Conservation (phyloP, 2,797 vertebrate genomes). For the Manis javanica region DNA sequence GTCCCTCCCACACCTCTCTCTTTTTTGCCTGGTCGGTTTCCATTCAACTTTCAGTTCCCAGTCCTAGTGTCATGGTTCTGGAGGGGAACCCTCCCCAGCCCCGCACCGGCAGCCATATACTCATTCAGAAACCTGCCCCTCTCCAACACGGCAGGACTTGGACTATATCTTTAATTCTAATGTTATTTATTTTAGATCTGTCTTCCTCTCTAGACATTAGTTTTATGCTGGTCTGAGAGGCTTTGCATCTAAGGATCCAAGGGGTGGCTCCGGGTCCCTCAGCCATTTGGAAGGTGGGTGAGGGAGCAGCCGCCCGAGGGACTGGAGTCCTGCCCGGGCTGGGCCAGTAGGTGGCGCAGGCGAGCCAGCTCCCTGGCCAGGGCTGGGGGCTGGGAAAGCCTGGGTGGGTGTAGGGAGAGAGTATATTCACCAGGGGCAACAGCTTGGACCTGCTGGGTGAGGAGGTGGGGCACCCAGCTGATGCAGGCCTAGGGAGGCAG, state of each 20-base stretch:
- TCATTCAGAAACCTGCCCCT: neutral
- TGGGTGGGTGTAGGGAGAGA: neutral
- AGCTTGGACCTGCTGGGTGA: neutral
- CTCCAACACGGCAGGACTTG: neutral
- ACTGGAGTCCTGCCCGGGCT: neutral
- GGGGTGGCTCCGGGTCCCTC: neutral
- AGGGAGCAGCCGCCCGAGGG: neutral
- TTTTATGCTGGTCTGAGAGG: neutral
- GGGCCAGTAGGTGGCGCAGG: neutral
- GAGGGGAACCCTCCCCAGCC: rapidly evolving
- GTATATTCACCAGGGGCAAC: no score
- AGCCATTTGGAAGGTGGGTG: neutral
- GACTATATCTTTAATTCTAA: neutral
- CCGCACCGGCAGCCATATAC: neutral
- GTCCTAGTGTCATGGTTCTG: neutral
- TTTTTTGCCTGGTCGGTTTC: neutral
- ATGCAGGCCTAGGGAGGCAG: neutral
- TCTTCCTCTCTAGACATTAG: neutral
- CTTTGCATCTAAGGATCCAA: no score
- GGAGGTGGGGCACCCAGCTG: neutral
- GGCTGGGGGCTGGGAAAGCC: no score
- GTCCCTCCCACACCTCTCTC: neutral
- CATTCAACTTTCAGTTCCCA: neutral
- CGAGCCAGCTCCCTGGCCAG: neutral
- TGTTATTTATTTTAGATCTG: neutral